These are phyloP conservation scores for Leucopsar rothschildi DNA, from an alignment of 2,113 vertebrate species.

Conservation along the genomic window DNA sequence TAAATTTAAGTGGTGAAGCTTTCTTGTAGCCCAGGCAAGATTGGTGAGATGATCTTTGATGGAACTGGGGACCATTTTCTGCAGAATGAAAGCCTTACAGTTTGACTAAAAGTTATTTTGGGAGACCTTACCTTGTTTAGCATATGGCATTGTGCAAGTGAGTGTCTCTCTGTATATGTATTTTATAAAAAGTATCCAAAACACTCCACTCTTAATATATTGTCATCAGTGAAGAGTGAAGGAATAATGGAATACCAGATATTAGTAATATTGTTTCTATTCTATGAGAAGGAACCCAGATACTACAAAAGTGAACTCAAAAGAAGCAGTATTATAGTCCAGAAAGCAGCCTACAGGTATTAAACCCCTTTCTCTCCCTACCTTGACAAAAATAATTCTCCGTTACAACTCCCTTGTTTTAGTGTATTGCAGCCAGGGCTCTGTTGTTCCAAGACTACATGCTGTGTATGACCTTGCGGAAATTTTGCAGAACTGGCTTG, in stretches of 20 bases:
- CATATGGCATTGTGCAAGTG: not conserved
- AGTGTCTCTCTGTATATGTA: not conserved
- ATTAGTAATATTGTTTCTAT: not conserved
- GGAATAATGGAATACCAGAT: rapidly evolving
- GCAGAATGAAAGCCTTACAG: not conserved
- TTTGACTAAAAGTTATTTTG: not conserved
- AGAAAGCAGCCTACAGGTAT: not conserved
- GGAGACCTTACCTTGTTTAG: not conserved
- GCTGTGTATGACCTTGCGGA: not conserved
- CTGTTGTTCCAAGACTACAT: not conserved
- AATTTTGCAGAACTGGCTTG: not conserved
- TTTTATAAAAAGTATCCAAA: not conserved
- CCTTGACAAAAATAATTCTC: not conserved
- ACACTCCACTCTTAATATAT: not conserved
- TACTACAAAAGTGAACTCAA: not conserved
- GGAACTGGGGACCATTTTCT: not conserved
- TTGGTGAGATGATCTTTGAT: not conserved
- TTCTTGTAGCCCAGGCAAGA: not conserved
- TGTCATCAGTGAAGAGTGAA: not conserved
- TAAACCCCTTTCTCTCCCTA: not conserved
- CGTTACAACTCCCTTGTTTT: not conserved
- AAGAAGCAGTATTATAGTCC: not conserved
- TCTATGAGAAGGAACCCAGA: not conserved
- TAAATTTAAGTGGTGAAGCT: not conserved
- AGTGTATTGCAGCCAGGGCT: not conserved